phyloP scores from a whole-genome alignment of 2,888 invertebrate species.

The Pteria penguin region DNA sequence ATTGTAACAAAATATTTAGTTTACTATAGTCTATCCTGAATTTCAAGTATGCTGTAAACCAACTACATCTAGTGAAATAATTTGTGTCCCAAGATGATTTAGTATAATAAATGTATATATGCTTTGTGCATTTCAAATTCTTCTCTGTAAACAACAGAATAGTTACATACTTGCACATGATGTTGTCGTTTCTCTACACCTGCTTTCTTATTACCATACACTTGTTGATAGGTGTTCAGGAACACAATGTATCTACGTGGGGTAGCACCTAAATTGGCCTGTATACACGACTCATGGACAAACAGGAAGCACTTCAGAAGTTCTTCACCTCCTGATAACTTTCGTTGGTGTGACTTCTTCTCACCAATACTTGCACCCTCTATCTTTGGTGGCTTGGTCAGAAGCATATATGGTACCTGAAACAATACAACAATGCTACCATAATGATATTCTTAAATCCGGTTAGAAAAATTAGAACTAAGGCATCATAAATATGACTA shows the following conservation, averaged over 20 bases:
- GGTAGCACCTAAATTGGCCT: constrained; percentile 72
- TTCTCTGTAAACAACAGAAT: too few species aligned
- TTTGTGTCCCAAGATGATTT: too few species aligned
- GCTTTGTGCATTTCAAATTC: too few species aligned
- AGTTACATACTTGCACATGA: constrained; percentile 85
- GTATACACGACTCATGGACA: constrained; percentile 80
- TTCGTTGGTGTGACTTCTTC: constrained; percentile 65
- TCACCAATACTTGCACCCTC: constrained; percentile 76
- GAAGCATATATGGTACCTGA: constrained; percentile 79
- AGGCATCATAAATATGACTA: too few species aligned
- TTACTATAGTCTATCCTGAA: too few species aligned
- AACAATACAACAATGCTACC: constrained; percentile 3
- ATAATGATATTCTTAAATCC: neutral
- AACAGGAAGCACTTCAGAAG: constrained; percentile 79
- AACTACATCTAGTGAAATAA: too few species aligned
- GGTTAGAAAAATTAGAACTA: neutral
- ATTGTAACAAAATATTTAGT: too few species aligned
- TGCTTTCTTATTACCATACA: constrained; percentile 85
- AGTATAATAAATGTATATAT: too few species aligned
- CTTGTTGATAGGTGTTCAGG: constrained; percentile 81
- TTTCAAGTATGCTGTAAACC: too few species aligned
- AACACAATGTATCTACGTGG: constrained; percentile 83
- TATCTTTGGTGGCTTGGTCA: constrained; percentile 75
- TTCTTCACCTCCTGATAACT: constrained; percentile 78
- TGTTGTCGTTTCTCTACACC: constrained; percentile 84